A percentile compares a stretch with the other conserved stretches of the same genome.
Conservation (phyloP, 2,797 vertebrate genomes). For the Pseudomugil gertrudae region DNA sequence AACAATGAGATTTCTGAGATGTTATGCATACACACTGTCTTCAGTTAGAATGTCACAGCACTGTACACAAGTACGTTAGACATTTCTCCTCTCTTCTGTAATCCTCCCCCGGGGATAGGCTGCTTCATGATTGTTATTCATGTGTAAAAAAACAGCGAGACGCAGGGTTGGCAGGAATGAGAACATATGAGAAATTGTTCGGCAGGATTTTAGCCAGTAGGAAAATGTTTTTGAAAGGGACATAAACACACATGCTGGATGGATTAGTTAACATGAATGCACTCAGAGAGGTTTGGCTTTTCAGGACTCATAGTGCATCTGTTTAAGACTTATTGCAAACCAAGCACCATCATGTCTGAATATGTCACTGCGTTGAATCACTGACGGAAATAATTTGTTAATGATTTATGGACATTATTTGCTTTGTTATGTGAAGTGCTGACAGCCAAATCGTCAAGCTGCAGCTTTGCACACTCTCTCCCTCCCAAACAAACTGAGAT, state of each 20-base stretch:
- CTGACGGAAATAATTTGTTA: conserved; percentile 41
- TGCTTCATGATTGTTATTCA: conserved; percentile 39
- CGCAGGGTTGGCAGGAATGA: conserved; percentile 34
- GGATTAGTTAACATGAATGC: conserved; percentile 36
- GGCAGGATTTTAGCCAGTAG: conserved; percentile 34
- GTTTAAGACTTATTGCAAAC: conserved; percentile 21
- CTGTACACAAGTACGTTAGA: conserved; percentile 39
- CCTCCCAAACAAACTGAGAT: conserved; percentile 62
- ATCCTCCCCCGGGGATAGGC: conserved; percentile 45
- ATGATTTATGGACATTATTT: conserved; percentile 62
- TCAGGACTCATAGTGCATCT: conserved; percentile 18
- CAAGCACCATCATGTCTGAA: conserved; percentile 24
- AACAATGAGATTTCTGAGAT: conserved; percentile 21
- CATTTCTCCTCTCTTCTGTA: conserved; percentile 39
- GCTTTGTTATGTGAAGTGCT: conserved; percentile 52
- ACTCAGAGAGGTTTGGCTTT: conserved; percentile 10
- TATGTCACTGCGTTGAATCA: conserved; percentile 33
- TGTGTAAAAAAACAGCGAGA: conserved; percentile 32
- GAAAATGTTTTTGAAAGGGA: conserved; percentile 40
- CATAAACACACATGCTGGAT: conserved; percentile 38
- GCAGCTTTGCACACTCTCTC: conserved; percentile 33
- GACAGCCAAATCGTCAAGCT: conserved; percentile 61
- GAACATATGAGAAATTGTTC: conserved; percentile 35
- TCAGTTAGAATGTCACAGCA: conserved; percentile 33
- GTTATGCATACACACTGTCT: conserved; percentile 1